phyloP scores from a whole-genome alignment of 2,113 vertebrate genomes.

The Speoplatyrhinus poulsoni region DNA sequence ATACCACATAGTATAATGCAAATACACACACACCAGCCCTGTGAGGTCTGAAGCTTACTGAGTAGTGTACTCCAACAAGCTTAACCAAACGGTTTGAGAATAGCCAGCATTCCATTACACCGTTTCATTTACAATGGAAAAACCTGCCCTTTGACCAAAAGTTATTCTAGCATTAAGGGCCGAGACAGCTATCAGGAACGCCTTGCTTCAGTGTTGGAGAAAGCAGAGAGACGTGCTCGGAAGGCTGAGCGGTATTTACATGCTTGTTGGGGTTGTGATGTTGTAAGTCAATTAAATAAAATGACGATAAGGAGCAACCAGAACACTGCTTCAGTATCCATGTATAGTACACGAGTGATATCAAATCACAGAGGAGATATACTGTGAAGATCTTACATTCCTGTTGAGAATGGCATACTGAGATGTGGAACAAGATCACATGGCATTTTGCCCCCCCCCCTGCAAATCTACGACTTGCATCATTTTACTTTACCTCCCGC shows the following conservation, averaged over 20 bases:
- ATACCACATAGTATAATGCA: conserved; percentile 15
- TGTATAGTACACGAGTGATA: not conserved
- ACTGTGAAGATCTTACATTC: not conserved
- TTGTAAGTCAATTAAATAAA: no score
- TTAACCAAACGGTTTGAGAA: conserved; percentile 54
- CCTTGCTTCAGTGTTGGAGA: no score
- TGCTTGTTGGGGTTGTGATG: no score
- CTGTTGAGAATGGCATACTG: not conserved
- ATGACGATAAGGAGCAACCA: not conserved
- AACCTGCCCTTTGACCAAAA: conserved; percentile 61
- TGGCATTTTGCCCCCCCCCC: not conserved
- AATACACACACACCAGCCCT: conserved; percentile 5
- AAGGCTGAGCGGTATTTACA: no score
- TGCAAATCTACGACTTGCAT: not conserved
- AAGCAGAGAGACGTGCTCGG: no score
- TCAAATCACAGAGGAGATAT: not conserved
- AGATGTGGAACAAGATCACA: conserved; percentile 1
- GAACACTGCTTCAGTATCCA: not conserved
- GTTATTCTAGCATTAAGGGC: conserved; percentile 55
- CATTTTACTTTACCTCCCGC: not conserved
- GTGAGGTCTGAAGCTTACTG: not conserved
- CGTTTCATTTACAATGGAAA: conserved; percentile 70
- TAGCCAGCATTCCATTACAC: conserved; percentile 62
- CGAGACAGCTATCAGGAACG: conserved; percentile 40
- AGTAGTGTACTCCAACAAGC: conserved; percentile 55